Evolutionary conservation across 2,888 invertebrate species (phyloP).

Genomic region (Criorhina ranunculi): DNA sequence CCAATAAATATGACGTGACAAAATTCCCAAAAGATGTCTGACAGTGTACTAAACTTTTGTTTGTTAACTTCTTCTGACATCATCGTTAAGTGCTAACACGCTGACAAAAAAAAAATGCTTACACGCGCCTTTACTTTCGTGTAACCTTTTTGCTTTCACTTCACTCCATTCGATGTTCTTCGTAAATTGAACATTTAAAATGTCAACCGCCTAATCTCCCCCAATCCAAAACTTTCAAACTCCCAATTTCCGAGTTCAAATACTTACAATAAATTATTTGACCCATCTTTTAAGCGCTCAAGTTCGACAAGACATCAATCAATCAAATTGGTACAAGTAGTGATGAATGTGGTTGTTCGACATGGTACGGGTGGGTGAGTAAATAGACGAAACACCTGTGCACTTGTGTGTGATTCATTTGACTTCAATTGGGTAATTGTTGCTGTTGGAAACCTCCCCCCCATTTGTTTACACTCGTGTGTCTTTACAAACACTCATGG

Average conservation of each 20-base stretch:
- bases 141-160: neutral
- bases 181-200: neutral
- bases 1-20: no score
- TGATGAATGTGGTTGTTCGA: no score
- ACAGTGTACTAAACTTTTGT: no score
- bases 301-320: slow-evolving; percentile 40
- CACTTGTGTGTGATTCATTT: slow-evolving; percentile 44
- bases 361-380: neutral
- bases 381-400: slow-evolving; percentile 29
- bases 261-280: slow-evolving; percentile 39
- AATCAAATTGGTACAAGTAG: no score
- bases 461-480: neutral
- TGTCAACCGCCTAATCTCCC: neutral
- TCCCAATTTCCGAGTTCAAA: slow-evolving; percentile 30
- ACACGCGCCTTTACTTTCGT: no score
- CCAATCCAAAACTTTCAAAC: neutral
- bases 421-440: slow-evolving; percentile 16
- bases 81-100: no score
- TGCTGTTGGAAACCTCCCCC: neutral
- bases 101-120: no score
- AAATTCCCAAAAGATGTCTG: no score
- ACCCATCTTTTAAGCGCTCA: slow-evolving; percentile 18
- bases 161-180: neutral
- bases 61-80: no score
- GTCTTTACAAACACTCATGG: slow-evolving; percentile 10